Percentiles rank a stretch among this genome's conserved stretches.
These are phyloP conservation scores for Rhodinocichla rosea DNA, from an alignment of 2,113 vertebrate genomes.

Conservation along the genomic window DNA sequence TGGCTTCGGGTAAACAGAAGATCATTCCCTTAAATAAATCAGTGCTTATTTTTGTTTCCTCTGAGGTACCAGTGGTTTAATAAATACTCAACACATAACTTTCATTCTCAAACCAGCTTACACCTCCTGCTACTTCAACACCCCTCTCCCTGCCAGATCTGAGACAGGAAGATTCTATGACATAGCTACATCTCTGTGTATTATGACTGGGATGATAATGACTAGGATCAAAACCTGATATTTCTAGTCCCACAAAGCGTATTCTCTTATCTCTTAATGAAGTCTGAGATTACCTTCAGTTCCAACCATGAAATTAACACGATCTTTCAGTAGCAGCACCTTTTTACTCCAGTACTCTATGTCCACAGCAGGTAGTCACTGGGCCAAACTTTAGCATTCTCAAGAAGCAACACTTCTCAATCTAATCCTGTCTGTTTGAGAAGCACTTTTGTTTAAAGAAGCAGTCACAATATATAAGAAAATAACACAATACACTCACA, in stretches of 20 bases:
- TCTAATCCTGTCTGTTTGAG: not conserved
- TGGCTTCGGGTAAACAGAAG: not conserved
- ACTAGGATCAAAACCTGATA: not conserved
- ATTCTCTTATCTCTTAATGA: not conserved
- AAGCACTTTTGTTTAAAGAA: not conserved
- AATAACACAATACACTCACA: not conserved
- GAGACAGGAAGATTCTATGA: not conserved
- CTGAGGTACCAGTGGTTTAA: not conserved
- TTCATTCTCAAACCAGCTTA: not conserved
- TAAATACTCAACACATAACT: not conserved
- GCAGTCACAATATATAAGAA: not conserved
- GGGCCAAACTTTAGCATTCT: not conserved
- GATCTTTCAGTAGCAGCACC: not conserved
- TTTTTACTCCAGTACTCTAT: not conserved
- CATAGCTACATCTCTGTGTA: not conserved
- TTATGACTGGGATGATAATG: not conserved
- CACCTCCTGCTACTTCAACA: not conserved
- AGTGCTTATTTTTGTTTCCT: not conserved
- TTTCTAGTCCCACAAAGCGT: not conserved
- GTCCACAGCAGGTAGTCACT: not conserved
- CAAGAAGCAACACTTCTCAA: not conserved
- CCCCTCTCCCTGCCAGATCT: not conserved
- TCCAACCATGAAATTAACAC: not conserved
- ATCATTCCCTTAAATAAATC: not conserved
- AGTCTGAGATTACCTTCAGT: not conserved